A percentile compares a stretch with the other conserved stretches of the same genome.
These are phyloP conservation scores for Pachypanchax playfairii DNA, from an alignment of 2,113 vertebrate species.

Conservation along the genomic window DNA sequence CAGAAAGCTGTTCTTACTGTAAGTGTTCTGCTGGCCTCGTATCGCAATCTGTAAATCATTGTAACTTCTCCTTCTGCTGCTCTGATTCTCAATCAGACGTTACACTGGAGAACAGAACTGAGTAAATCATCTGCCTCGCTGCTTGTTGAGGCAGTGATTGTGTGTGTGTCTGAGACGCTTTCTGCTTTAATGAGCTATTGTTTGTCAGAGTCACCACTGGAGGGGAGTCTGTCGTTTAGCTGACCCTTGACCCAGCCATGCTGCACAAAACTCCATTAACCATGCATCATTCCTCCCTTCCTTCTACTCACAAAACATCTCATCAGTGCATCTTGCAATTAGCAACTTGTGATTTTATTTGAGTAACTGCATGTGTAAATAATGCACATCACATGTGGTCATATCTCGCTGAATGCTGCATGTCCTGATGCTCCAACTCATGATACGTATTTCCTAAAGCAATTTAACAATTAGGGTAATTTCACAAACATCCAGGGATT, in stretches of 20 bases:
- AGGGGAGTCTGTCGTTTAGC: constrained; percentile 58
- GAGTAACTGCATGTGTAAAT: background rate
- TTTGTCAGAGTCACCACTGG: constrained; percentile 58
- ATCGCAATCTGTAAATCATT: background rate
- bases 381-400: background rate
- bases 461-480: constrained; percentile 45
- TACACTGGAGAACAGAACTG: constrained; percentile 43
- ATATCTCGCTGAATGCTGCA: background rate
- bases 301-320: constrained; percentile 13
- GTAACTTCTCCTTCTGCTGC: background rate
- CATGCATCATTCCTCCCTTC: constrained; percentile 21
- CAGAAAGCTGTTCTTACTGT: background rate
- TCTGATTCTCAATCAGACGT: constrained; percentile 33
- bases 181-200: constrained; percentile 73
- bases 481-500: constrained; percentile 41
- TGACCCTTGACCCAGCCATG: constrained; percentile 66
- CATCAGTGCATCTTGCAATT: background rate
- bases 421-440: background rate
- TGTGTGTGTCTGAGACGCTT: constrained; percentile 51
- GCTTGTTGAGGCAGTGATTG: constrained; percentile 36
- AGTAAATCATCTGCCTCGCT: constrained; percentile 55
- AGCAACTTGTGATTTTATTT: background rate
- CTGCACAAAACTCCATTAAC: constrained; percentile 66
- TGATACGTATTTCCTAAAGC: constrained; percentile 10
- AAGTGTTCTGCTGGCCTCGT: background rate